A percentile compares a stretch with the other conserved stretches of the same genome.
These are phyloP conservation scores for Limnephilus lunatus DNA, from an alignment of 2,888 invertebrate species.

Conservation along the genomic window DNA sequence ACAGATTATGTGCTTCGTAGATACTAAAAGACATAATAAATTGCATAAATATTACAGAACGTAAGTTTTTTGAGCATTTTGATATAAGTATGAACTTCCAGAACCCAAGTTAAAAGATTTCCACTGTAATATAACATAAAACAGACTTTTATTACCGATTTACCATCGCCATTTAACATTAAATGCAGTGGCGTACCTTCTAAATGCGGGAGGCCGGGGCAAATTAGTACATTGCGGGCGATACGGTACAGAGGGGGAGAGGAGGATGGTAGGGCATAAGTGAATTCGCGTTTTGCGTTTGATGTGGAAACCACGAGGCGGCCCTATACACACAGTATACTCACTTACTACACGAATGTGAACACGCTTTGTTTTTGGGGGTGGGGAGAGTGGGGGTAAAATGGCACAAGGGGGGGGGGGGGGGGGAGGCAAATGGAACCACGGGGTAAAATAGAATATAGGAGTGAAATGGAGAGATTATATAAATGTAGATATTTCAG, in stretches of 20 bases:
- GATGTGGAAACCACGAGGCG: conserved; percentile 58
- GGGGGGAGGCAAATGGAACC: neutral
- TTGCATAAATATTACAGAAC: no score
- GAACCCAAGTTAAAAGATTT: neutral
- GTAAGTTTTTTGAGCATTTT: no score
- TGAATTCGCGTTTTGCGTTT: conserved; percentile 61
- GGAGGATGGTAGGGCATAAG: conserved; percentile 33
- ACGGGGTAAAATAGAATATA: neutral
- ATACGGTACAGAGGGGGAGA: neutral
- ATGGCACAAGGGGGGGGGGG: neutral
- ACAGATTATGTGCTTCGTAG: no score
- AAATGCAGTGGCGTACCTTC: conserved; percentile 14
- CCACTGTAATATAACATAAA: neutral
- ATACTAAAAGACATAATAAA: no score
- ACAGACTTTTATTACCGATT: neutral
- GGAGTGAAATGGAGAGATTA: neutral
- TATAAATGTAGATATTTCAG: neutral
- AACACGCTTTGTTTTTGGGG: conserved; percentile 24
- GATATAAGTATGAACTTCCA: neutral
- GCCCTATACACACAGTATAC: conserved; percentile 17
- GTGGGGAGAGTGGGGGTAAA: neutral
- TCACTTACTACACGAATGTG: conserved; percentile 9
- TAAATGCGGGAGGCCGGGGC: conserved; percentile 2
- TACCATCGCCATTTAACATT: neutral
- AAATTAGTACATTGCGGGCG: neutral